Evolutionary conservation across 2,797 vertebrate genomes (phyloP).

Genomic region (Strix occidentalis): DNA sequence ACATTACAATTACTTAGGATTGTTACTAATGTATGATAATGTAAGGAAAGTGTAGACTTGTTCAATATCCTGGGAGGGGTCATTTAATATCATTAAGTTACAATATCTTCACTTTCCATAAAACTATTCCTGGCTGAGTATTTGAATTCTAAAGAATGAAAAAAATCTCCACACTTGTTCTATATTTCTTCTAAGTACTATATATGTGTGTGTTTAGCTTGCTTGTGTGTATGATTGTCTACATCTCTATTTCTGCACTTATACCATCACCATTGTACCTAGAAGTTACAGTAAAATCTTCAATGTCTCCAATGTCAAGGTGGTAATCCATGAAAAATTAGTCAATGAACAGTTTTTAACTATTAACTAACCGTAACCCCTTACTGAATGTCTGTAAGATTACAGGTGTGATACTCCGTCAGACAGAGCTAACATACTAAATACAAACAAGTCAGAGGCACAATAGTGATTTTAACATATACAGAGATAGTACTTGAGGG

Average conservation of each 20-base stretch:
- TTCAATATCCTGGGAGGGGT: neutral
- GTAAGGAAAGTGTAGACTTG: neutral
- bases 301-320: neutral
- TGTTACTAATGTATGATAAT: slow-evolving; percentile 24
- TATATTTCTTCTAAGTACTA: neutral
- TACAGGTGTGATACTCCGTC: neutral
- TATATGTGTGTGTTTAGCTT: neutral
- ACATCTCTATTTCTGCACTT: neutral
- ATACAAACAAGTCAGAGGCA: neutral
- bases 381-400: neutral
- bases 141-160: neutral
- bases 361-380: neutral
- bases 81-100: slow-evolving; percentile 27
- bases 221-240: neutral
- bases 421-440: neutral
- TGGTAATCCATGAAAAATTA: neutral
- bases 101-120: neutral
- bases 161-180: neutral
- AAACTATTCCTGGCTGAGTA: neutral
- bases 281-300: neutral
- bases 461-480: neutral
- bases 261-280: neutral
- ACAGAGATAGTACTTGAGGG: neutral
- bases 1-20: slow-evolving; percentile 9
- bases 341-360: neutral